These are phyloP conservation scores for Menidia menidia DNA, from an alignment of 2,797 vertebrate species.

Conservation along the genomic window DNA sequence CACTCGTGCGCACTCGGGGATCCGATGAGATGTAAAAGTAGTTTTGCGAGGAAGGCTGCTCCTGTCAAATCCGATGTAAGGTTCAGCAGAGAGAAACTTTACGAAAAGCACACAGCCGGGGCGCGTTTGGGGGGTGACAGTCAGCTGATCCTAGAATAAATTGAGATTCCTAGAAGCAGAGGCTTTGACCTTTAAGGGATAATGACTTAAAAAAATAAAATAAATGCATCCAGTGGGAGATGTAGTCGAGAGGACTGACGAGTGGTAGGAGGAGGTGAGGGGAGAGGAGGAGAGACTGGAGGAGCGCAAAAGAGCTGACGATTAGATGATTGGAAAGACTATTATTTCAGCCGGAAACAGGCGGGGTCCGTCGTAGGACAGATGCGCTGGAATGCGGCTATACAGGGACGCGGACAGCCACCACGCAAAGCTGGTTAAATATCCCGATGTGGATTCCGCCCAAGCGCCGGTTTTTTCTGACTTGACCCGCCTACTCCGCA, in stretches of 20 bases:
- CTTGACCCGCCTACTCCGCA: slow-evolving; percentile 80
- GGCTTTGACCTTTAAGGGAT: slow-evolving; percentile 72
- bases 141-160: slow-evolving; percentile 62
- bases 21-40: slow-evolving; percentile 42
- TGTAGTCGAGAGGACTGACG: slow-evolving; percentile 50
- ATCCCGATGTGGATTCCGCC: slow-evolving; percentile 73
- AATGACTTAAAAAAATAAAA: slow-evolving; percentile 77
- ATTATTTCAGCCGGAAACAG: slow-evolving; percentile 36
- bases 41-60: slow-evolving; percentile 34
- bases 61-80: slow-evolving; percentile 57
- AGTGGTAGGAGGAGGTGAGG: slow-evolving; percentile 14
- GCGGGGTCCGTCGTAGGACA: slow-evolving; percentile 33
- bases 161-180: slow-evolving; percentile 61
- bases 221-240: slow-evolving; percentile 67
- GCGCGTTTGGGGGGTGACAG: slow-evolving; percentile 30
- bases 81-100: slow-evolving; percentile 78
- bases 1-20: slow-evolving; percentile 11
- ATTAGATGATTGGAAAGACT: slow-evolving; percentile 54
- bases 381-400: slow-evolving; percentile 69
- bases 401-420: slow-evolving; percentile 35
- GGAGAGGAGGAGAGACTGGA: slow-evolving; percentile 28
- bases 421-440: slow-evolving; percentile 52
- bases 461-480: slow-evolving; percentile 36
- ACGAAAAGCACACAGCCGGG: slow-evolving; percentile 27
- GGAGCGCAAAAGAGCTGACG: slow-evolving; percentile 56